Evolutionary conservation across 1,140 invertebrate species (phyloP), one percentile per base, ranked within the genome.

Genomic region (Neomicropteryx cornuta): DNA sequence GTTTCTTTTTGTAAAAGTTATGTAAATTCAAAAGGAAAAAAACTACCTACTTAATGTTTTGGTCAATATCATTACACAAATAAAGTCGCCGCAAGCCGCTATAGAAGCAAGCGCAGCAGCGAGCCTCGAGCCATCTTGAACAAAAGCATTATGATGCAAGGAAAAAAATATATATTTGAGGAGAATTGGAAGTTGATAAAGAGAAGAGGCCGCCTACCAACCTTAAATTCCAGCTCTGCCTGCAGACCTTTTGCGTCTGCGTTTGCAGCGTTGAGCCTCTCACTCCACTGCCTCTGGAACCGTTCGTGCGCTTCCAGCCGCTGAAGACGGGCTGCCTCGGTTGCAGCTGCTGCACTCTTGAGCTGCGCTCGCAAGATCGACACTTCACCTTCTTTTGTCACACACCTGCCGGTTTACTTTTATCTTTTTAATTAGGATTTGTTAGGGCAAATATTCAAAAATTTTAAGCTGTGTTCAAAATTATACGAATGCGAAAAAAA

Each of bases 141-240:
- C 8, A 6, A n/a, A 32, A n/a, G 30, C 30, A n/a, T 16, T 6
- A 14, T 32, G 8, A 10, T 8, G 16, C 30, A 11, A 32, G 6
- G 11, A 11, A n/a, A 14, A 8, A 14, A 8, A n/a, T 8, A 32
- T 16, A 8, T 6, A 11, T 32, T 16, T 16, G 6, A 32, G 13
- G 23, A 8, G 23, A 27, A 13, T 27, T 8, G 23, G 23, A 27
- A 8, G 23, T 27, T 8, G 23, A 27, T 13, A 27, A 27, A 8
- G 13, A 13, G 8, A 27, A 8, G 11, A 32, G n/a, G n/a, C n/a
- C n/a, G n/a, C 20, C 13, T n/a, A 43, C 17, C 16, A 17, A 65
- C 64, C 56, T 66, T 66, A 45, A 65, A 64, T 45, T 68, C 65
- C 28, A 66, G 45, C 38, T 66, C 54, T 16, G 58, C 60, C 32